Conservation (phyloP, 53 echinoderm and acorn worm species). For the Temnopleurus reevesii region DNA sequence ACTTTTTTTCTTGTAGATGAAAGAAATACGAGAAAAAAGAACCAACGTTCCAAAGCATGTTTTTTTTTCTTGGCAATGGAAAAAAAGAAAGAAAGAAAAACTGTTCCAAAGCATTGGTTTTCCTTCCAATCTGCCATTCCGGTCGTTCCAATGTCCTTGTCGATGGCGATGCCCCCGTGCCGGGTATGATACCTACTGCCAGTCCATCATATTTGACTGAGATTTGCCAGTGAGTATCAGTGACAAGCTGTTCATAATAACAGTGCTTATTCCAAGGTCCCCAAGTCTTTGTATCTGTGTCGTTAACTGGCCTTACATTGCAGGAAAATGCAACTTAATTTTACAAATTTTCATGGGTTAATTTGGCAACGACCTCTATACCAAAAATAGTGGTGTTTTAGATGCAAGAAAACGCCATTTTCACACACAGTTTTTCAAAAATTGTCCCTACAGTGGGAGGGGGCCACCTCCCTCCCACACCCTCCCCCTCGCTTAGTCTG, state of each 20-base stretch:
- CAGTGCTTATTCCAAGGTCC: slow-evolving; percentile 39
- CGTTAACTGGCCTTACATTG: slow-evolving; percentile 39
- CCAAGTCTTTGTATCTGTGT: slow-evolving; percentile 41
- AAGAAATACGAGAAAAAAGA: slow-evolving; percentile 23
- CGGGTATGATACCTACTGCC: slow-evolving; percentile 50
- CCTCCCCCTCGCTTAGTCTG: no score
- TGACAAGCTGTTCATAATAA: no score
- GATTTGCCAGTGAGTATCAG: no score
- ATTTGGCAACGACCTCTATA: no score
- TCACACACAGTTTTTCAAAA: no score
- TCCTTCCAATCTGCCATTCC: slow-evolving; percentile 46
- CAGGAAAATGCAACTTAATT: slow-evolving; percentile 41
- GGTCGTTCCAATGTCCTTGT: slow-evolving; percentile 45
- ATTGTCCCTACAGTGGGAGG: no score
- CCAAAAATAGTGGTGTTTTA: no score
- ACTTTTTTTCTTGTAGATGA: slow-evolving; percentile 51
- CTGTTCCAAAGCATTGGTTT: slow-evolving; percentile 50
- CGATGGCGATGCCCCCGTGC: slow-evolving; percentile 51
- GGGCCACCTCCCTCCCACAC: no score
- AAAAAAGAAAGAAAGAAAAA: slow-evolving; percentile 36
- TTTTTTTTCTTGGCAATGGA: slow-evolving; percentile 46
- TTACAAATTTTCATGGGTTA: slow-evolving; percentile 44
- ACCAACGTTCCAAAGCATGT: slow-evolving; percentile 47
- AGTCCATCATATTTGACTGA: no score
- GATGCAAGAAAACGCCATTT: no score